A percentile compares a stretch with the other conserved stretches of the same genome.
Evolutionary conservation across 2,113 vertebrate genomes (phyloP).

Genomic region (Halichoeres trimaculatus): DNA sequence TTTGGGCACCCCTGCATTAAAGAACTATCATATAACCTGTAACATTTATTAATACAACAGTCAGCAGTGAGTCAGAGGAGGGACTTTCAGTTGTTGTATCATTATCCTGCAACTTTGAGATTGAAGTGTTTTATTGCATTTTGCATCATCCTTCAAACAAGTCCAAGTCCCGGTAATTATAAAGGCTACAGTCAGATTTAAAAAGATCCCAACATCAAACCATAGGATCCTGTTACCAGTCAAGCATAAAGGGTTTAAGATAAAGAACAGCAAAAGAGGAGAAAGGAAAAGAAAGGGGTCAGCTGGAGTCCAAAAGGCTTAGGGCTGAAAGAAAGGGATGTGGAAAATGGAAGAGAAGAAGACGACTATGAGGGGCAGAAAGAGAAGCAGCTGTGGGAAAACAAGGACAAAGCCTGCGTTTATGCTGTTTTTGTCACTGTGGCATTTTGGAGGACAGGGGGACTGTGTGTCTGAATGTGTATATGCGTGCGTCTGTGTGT

Average conservation of each 20-base stretch:
- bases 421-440: conserved; percentile 64
- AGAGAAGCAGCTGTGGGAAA: conserved; percentile 37
- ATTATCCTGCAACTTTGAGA: background rate
- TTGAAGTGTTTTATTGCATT: background rate
- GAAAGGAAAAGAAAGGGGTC: conserved; percentile 41
- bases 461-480: conserved; percentile 36
- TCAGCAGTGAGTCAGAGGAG: background rate
- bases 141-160: background rate
- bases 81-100: background rate
- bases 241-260: conserved; percentile 20
- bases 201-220: background rate
- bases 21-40: too few species aligned
- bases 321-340: conserved; percentile 54
- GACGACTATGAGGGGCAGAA: conserved; percentile 15
- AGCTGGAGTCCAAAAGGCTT: conserved; percentile 60
- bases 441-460: conserved; percentile 64
- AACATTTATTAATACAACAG: background rate
- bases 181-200: background rate
- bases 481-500: conserved; percentile 27
- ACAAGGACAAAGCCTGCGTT: conserved; percentile 59
- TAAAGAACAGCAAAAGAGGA: background rate
- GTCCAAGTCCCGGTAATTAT: background rate
- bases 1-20: too few species aligned
- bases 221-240: conserved; percentile 8
- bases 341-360: conserved; percentile 50